Conservation (phyloP, 2,113 vertebrate species). For the Triplophysa siluroides region DNA sequence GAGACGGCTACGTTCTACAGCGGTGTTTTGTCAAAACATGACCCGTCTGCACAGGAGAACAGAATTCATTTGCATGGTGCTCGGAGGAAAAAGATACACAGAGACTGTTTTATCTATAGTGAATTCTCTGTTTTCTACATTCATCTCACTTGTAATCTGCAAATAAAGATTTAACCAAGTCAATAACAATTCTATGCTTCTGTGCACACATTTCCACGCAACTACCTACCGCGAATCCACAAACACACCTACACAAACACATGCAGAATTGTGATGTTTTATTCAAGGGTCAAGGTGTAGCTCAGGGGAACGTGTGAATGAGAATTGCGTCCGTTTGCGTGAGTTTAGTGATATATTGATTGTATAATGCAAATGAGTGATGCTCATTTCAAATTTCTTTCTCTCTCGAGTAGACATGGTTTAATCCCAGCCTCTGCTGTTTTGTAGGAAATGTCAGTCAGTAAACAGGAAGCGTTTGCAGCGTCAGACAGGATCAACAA, state of each 20-base stretch:
- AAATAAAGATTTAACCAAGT: conserved; percentile 41
- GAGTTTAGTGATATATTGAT: conserved; percentile 29
- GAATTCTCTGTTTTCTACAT: conserved; percentile 7
- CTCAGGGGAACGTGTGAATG: conserved; percentile 11
- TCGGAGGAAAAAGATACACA: neutral
- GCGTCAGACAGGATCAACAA: conserved; percentile 33
- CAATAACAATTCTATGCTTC: conserved; percentile 15
- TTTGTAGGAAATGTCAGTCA: conserved; percentile 51
- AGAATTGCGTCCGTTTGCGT: conserved; percentile 2
- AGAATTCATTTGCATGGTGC: conserved; percentile 2
- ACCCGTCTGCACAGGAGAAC: conserved; percentile 23
- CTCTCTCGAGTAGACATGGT: conserved; percentile 20
- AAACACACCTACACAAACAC: conserved; percentile 25
- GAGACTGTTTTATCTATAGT: neutral
- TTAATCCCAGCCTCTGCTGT: conserved; percentile 45
- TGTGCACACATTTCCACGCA: neutral
- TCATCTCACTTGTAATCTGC: conserved; percentile 8
- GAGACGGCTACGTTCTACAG: neutral
- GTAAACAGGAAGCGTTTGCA: conserved; percentile 43
- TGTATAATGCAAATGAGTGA: conserved; percentile 45
- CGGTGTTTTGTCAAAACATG: conserved; percentile 40
- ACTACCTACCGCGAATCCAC: neutral
- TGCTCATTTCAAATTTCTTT: neutral
- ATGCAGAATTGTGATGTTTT: conserved; percentile 31
- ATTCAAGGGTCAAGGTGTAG: conserved; percentile 27